A percentile compares a stretch with the other conserved stretches of the same genome.
Conservation (phyloP, 2,113 vertebrate species). For the Pogona vitticeps region DNA sequence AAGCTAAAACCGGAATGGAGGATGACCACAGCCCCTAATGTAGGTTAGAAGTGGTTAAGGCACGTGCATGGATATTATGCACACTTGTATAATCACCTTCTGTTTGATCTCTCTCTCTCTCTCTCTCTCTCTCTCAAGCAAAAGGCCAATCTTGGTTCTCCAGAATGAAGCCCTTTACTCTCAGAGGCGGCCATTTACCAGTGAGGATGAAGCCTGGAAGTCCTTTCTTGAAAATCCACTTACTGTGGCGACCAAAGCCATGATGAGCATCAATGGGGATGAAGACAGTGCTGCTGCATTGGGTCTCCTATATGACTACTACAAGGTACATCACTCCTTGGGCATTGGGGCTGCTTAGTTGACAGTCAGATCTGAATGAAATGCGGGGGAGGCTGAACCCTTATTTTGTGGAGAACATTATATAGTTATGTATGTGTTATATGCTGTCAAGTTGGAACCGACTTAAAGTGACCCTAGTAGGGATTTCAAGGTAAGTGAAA, state of each 20-base stretch:
- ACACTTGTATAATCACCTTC: too few relatives aligned
- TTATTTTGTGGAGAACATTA: constrained; percentile 44
- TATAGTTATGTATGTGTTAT: too few relatives aligned
- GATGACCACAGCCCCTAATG: not conserved
- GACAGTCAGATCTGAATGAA: too few relatives aligned
- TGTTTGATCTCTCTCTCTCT: too few relatives aligned
- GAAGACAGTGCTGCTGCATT: constrained; percentile 96
- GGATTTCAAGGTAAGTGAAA: too few relatives aligned
- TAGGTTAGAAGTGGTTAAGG: not conserved
- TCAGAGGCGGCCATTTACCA: constrained; percentile 91
- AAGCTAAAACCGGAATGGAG: not conserved
- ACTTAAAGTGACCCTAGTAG: too few relatives aligned
- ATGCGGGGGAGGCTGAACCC: not conserved
- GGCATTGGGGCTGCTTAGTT: not conserved
- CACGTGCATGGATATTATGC: not conserved
- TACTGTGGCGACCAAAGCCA: constrained; percentile 97
- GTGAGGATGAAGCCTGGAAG: constrained; percentile 98
- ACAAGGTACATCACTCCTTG: constrained; percentile 86
- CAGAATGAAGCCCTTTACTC: constrained; percentile 92
- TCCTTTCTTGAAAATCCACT: constrained; percentile 98
- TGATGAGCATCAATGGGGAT: constrained; percentile 99
- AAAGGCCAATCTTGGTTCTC: constrained; percentile 94
- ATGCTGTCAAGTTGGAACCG: too few relatives aligned
- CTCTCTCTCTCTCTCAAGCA: constrained; percentile 82
- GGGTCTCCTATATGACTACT: constrained; percentile 96